Evolutionary conservation across 1,140 invertebrate species (phyloP), one percentile per base, ranked within the genome.

Genomic region (Brachionus asplanchnoidis): DNA sequence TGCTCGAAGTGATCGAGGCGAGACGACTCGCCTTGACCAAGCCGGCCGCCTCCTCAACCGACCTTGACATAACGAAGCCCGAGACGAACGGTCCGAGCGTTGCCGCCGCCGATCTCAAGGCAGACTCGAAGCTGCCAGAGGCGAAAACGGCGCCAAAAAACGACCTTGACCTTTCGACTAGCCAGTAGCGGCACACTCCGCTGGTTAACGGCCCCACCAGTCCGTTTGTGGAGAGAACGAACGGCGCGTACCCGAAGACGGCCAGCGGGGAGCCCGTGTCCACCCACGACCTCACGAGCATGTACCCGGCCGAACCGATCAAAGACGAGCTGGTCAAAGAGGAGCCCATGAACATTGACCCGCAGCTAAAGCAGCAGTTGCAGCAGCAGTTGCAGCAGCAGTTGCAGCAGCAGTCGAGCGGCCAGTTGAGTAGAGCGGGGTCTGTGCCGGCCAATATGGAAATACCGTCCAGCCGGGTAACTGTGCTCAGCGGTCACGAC

Each of bases 401-500:
- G 32, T 46, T 78, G 20, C 32, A 26, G 17, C 7, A 46, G 14
- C 7, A 50, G 7, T 44, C 40, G 26, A 78, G 14, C 5, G 44
- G 32, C 28, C 28, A 28, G 28, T 50, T 36, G 20, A 50, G 20
- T 20, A 20, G 32, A 4, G 36, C 36, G n/a, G n/a, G n/a, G n/a
- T n/a, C n/a, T n/a, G n/a, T n/a, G n/a, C n/a, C n/a, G 17, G 12
- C 9, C 75, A 56, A 17, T 3, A 36, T 56, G n/a, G 84, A 84
- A 75, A 84, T 84, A 46, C 84, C 84, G 9, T 20, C 20, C 11
- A 68, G 26, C 9, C 56, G 75, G 5, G 95, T 96, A 0, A 97
- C 95, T 9, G 95, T 97, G 70, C 91, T 99, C 32, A 92, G 95
- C 86, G 97, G 97, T 0, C 97, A 99, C 89, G 97, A 98, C 90